These are phyloP conservation scores for Nymphalis polychloros DNA, from an alignment of 2,888 invertebrate species.

Conservation along the genomic window DNA sequence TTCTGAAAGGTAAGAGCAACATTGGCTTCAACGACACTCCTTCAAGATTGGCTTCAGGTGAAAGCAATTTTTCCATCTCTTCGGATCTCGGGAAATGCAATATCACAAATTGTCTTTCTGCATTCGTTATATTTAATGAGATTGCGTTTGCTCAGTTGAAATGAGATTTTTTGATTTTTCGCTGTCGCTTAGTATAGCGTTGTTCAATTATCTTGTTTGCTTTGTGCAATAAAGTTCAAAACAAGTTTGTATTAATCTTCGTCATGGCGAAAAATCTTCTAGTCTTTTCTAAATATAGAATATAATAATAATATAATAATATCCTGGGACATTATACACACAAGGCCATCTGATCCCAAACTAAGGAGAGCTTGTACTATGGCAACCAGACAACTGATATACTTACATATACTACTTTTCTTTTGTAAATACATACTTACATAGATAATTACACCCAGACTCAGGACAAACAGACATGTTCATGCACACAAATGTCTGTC, in stretches of 20 bases:
- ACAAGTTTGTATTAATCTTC: not conserved
- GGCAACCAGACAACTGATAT: too few relatives aligned
- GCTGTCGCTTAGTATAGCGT: not conserved
- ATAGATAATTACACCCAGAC: too few relatives aligned
- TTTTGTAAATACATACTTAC: too few relatives aligned
- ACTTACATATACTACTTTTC: too few relatives aligned
- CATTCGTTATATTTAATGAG: slow-evolving; percentile 26
- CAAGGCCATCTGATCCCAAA: too few relatives aligned
- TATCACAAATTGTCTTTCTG: slow-evolving; percentile 33
- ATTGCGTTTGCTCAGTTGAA: slow-evolving; percentile 21
- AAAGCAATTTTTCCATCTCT: slow-evolving; percentile 31
- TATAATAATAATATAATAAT: too few relatives aligned
- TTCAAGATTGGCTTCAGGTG: slow-evolving; percentile 10
- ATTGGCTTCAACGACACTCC: slow-evolving; percentile 13
- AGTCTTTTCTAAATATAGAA: too few relatives aligned
- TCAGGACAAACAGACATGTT: too few relatives aligned
- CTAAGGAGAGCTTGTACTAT: too few relatives aligned
- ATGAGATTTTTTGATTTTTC: slow-evolving; percentile 14
- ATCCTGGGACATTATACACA: too few relatives aligned
- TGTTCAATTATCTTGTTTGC: not conserved
- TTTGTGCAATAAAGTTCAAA: not conserved
- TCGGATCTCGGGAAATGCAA: slow-evolving; percentile 32
- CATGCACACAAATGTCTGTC: too few relatives aligned
- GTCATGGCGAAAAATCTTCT: too few relatives aligned
- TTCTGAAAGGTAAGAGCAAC: slow-evolving; percentile 8